Conservation (phyloP, 2,888 invertebrate genomes). For the Harmothoe impar region DNA sequence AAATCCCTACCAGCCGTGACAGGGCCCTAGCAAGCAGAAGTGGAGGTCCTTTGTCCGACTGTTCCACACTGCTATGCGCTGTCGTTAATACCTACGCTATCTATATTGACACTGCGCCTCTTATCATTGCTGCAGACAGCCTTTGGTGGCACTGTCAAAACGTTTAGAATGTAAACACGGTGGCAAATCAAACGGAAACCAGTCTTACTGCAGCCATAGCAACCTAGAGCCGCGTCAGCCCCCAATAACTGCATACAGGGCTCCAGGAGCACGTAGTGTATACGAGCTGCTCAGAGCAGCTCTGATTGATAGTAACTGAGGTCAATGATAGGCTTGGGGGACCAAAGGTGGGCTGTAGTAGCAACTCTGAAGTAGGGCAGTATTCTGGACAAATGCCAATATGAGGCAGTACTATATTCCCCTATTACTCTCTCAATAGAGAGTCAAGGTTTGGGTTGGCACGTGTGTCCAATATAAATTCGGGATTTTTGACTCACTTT, state of each 20-base stretch:
- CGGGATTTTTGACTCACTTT: too few relatives aligned
- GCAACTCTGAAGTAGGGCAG: too few relatives aligned
- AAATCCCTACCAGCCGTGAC: not conserved
- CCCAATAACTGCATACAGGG: not conserved
- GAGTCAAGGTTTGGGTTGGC: too few relatives aligned
- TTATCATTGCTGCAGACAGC: not conserved
- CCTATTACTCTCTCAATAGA: too few relatives aligned
- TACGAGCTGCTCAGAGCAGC: not conserved
- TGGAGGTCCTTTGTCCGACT: not conserved
- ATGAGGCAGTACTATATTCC: too few relatives aligned
- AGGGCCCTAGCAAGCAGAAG: not conserved
- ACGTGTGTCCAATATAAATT: too few relatives aligned
- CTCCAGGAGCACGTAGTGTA: not conserved
- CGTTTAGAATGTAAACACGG: constrained; percentile 19
- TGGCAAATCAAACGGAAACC: not conserved
- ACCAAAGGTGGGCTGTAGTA: too few relatives aligned
- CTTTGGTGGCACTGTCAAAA: constrained; percentile 5
- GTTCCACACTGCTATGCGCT: not conserved
- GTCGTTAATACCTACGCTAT: not conserved
- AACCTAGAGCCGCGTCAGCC: not conserved
- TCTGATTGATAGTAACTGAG: not conserved
- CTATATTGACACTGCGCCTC: not conserved
- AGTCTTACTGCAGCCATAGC: not conserved
- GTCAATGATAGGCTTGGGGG: too few relatives aligned
- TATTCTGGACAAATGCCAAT: too few relatives aligned